Evolutionary conservation across 2,888 invertebrate genomes (phyloP).

Genomic region (Sisyra terminalis): DNA sequence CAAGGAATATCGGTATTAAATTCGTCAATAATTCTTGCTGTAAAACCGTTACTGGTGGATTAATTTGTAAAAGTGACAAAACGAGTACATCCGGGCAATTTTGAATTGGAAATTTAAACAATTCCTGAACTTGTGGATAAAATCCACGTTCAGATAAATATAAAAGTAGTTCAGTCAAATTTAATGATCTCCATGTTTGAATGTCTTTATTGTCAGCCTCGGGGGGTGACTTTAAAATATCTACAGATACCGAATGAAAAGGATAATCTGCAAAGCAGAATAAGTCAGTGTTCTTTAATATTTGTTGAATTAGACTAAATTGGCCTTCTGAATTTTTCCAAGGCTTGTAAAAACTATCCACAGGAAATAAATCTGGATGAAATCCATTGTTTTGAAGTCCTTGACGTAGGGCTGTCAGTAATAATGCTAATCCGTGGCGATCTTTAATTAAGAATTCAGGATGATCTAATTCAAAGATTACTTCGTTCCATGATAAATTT

Average conservation of each 20-base stretch:
- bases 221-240: conserved; percentile 83
- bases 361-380: conserved; percentile 62
- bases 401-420: conserved; percentile 66
- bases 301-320: conserved; percentile 71
- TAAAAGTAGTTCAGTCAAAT: conserved; percentile 76
- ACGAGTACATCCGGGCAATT: conserved; percentile 91
- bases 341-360: conserved; percentile 74
- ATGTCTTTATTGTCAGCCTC: conserved; percentile 91
- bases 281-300: conserved; percentile 80
- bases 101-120: conserved; percentile 82
- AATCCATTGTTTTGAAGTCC: conserved; percentile 62
- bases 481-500: conserved; percentile 82
- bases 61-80: conserved; percentile 75
- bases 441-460: conserved; percentile 78
- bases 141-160: conserved; percentile 77
- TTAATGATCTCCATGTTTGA: conserved; percentile 82
- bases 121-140: conserved; percentile 65
- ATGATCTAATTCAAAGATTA: conserved; percentile 82
- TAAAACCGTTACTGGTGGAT: conserved; percentile 57
- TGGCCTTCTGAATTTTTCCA: conserved; percentile 93
- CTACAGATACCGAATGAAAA: conserved; percentile 71
- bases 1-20: conserved; percentile 83
- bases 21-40: conserved; percentile 76
- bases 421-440: conserved; percentile 63
- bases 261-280: conserved; percentile 90